phyloP scores from a whole-genome alignment of 2,888 invertebrate species.

The Torymus auratus region DNA sequence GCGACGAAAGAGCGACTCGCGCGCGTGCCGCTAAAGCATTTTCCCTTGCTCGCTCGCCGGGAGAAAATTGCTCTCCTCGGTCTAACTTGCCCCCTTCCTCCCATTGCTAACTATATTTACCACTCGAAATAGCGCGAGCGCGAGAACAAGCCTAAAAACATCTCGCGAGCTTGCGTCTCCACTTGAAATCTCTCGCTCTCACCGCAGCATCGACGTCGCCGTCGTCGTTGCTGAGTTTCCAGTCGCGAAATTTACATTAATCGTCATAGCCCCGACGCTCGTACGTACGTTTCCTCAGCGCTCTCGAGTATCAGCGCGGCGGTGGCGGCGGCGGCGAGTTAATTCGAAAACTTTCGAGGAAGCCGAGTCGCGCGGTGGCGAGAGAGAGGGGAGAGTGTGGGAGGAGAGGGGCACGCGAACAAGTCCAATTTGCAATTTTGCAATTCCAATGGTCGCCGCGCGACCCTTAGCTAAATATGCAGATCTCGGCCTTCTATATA shows the following conservation, averaged over 20 bases:
- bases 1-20: conserved; percentile 11
- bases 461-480: conserved; percentile 75
- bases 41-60: background rate
- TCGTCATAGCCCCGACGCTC: conserved; percentile 54
- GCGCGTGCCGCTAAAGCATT: conserved; percentile 39
- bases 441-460: conserved; percentile 75
- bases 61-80: conserved; percentile 26
- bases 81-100: background rate
- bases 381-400: background rate
- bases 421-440: conserved; percentile 76
- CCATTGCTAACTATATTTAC: conserved; percentile 17
- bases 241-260: conserved; percentile 64
- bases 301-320: background rate
- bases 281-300: conserved; percentile 42
- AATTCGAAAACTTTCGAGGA: conserved; percentile 68
- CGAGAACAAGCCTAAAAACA: conserved; percentile 36
- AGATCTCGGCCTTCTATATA: conserved; percentile 66
- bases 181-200: conserved; percentile 41
- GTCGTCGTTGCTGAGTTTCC: conserved; percentile 14
- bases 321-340: conserved; percentile 59
- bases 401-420: conserved; percentile 64
- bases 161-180: background rate
- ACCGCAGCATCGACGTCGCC: background rate
- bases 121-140: conserved; percentile 27
- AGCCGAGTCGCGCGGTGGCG: conserved; percentile 43